Evolutionary conservation across 2,888 invertebrate species (phyloP).

Genomic region (Lepidocyrtoides sp.): DNA sequence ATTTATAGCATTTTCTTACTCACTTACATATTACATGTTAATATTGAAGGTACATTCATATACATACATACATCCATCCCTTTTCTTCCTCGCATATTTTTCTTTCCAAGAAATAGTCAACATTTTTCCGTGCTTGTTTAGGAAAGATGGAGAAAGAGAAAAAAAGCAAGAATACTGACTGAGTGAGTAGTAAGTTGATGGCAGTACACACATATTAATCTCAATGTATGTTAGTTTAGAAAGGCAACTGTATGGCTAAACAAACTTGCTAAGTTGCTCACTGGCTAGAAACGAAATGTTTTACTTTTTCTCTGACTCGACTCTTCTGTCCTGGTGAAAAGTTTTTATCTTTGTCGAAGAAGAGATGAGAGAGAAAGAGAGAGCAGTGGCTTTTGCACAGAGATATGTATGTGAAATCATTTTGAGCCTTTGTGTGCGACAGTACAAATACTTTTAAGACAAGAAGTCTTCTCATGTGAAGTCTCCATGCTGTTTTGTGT

Average conservation of each 20-base stretch:
- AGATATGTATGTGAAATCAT: background rate
- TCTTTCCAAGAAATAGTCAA: background rate
- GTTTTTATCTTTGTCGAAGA: conserved; percentile 48
- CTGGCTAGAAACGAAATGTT: conserved; percentile 58
- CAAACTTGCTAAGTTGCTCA: conserved; percentile 59
- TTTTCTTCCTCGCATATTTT: background rate
- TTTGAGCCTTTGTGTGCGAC: background rate
- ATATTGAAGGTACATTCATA: too few relatives aligned
- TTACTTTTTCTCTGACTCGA: conserved; percentile 28
- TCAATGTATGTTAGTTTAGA: conserved; percentile 42
- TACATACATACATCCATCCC: too few relatives aligned
- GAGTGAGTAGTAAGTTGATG: too few relatives aligned
- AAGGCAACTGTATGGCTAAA: conserved; percentile 24
- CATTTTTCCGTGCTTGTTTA: conserved; percentile 19
- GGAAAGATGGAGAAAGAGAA: too few relatives aligned
- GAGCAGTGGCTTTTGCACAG: background rate
- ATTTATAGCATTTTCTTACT: too few relatives aligned
- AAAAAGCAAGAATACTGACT: conserved; percentile 28
- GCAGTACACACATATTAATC: conserved; percentile 26
- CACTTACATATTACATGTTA: too few relatives aligned
- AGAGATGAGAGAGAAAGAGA: conserved; percentile 4
- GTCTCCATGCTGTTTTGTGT: background rate
- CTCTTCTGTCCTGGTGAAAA: conserved; percentile 13
- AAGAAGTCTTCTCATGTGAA: conserved; percentile 40
- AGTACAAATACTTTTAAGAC: conserved; percentile 5